These are phyloP conservation scores for Calliopsis andreniformis DNA, from an alignment of 1,140 invertebrate species.

Conservation along the genomic window DNA sequence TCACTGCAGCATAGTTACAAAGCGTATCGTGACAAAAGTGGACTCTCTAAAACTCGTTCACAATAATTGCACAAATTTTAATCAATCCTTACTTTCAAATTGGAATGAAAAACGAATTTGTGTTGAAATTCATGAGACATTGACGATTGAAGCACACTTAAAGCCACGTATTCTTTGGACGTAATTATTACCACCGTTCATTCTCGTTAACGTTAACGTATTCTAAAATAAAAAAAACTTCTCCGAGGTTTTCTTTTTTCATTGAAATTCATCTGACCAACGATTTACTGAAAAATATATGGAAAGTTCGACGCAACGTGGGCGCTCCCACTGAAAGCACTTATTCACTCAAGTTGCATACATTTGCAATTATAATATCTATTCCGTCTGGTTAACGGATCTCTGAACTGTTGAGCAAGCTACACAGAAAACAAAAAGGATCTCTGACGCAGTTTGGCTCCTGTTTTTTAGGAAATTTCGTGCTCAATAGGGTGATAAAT, in stretches of 20 bases:
- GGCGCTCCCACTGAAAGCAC: neutral
- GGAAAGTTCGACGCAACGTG: neutral
- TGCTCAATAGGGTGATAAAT: neutral
- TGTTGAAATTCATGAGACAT: neutral
- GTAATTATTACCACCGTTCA: neutral
- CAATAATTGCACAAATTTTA: no score
- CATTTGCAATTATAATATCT: neutral
- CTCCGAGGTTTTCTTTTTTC: neutral
- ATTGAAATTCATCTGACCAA: neutral
- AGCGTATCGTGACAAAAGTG: no score
- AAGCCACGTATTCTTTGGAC: slow-evolving; percentile 1
- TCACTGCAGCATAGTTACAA: neutral
- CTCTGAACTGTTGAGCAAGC: neutral
- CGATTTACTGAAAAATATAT: no score
- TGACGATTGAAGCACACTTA: neutral
- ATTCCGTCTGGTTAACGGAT: neutral
- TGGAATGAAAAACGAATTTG: no score
- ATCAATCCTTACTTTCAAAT: no score
- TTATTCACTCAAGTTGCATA: neutral
- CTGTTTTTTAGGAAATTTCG: neutral
- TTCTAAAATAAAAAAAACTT: neutral
- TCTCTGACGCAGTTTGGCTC: neutral
- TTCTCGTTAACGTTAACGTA: neutral
- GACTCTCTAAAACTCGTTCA: no score
- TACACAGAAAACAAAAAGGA: neutral